Conservation (phyloP, 2,797 vertebrate genomes). For the Rhabdomys pumilio region DNA sequence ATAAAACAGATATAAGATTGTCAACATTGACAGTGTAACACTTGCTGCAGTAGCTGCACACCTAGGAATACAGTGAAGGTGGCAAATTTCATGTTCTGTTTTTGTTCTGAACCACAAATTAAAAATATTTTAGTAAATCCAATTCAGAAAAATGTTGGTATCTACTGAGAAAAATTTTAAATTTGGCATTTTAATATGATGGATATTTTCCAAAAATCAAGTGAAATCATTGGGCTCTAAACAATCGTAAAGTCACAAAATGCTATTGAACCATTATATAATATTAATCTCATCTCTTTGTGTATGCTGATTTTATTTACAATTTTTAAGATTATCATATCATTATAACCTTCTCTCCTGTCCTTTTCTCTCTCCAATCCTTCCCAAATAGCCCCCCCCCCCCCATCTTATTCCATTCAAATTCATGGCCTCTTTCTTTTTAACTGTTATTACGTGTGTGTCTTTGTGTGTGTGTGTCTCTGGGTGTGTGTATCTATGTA, state of each 20-base stretch:
- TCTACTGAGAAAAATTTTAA: constrained; percentile 53
- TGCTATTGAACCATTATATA: constrained; percentile 19
- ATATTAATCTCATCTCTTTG: neutral
- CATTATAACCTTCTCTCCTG: neutral
- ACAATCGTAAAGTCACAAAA: neutral
- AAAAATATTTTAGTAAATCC: neutral
- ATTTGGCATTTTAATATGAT: constrained; percentile 35
- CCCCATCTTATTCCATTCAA: neutral
- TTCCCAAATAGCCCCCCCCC: neutral
- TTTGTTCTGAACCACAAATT: neutral
- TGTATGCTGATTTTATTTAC: neutral
- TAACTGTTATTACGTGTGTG: neutral
- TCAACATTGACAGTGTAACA: neutral
- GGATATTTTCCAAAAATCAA: constrained; percentile 21
- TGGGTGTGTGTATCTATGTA: neutral
- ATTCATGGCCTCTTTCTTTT: neutral
- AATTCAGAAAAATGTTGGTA: constrained; percentile 3
- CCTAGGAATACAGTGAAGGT: neutral
- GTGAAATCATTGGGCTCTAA: constrained; percentile 26
- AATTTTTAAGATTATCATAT: neutral
- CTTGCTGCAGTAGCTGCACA: neutral
- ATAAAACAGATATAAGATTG: neutral
- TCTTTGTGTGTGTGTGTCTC: neutral
- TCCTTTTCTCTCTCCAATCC: neutral
- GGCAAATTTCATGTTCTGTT: neutral